Percentiles rank a stretch among this genome's conserved stretches.
Evolutionary conservation across 2,888 invertebrate genomes (phyloP).

Genomic region (Philopedon plagiatum): DNA sequence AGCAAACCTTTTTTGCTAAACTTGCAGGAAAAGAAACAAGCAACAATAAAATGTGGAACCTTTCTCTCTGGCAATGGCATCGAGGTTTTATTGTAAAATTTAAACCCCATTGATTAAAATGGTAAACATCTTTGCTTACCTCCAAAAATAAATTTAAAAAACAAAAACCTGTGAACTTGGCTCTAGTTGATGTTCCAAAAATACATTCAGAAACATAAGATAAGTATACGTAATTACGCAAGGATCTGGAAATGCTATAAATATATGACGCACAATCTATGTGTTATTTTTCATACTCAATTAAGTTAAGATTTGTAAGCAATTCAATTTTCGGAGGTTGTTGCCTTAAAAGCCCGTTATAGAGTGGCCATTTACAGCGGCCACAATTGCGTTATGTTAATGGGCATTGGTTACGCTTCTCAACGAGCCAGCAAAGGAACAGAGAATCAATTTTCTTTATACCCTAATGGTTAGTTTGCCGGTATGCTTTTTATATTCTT

Average conservation of each 20-base stretch:
- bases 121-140: background rate
- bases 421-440: too few species aligned
- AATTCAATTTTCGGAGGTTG: slow-evolving; percentile 1
- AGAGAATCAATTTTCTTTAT: too few species aligned
- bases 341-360: slow-evolving; percentile 21
- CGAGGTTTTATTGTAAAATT: too few species aligned
- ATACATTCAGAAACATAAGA: slow-evolving; percentile 26
- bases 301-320: slow-evolving; percentile 8
- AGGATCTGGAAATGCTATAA: slow-evolving; percentile 28
- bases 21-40: too few species aligned
- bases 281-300: slow-evolving; percentile 26
- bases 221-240: slow-evolving; percentile 36
- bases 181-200: slow-evolving; percentile 35
- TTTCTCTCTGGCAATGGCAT: too few species aligned
- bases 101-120: too few species aligned
- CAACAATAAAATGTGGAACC: too few species aligned
- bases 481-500: too few species aligned
- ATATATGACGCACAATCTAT: slow-evolving; percentile 28
- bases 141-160: slow-evolving; percentile 11
- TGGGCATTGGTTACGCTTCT: background rate
- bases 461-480: too few species aligned
- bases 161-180: slow-evolving; percentile 40
- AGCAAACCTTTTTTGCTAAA: too few species aligned
- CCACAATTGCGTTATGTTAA: background rate
- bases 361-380: background rate